phyloP scores from a whole-genome alignment of 2,888 invertebrate species.

The Thera obeliscata region DNA sequence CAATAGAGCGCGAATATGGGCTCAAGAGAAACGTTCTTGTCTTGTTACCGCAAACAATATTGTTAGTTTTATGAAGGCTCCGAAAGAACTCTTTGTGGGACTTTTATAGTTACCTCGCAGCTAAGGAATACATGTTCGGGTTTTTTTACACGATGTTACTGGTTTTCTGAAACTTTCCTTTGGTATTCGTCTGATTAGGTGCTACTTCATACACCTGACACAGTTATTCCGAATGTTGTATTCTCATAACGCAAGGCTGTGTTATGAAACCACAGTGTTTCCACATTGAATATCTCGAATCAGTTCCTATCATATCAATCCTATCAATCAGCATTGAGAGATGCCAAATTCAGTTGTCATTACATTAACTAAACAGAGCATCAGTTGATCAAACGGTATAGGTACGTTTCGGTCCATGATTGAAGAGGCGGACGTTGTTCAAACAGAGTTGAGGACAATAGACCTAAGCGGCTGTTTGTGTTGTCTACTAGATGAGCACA shows the following conservation, averaged over 20 bases:
- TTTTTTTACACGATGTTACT: constrained; percentile 31
- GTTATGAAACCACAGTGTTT: neutral
- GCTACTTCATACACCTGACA: neutral
- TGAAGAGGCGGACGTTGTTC: constrained; percentile 64
- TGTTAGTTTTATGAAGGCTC: constrained; percentile 81
- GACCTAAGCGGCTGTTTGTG: constrained; percentile 66
- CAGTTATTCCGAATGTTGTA: neutral
- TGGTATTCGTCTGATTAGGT: neutral
- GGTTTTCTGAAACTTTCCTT: constrained; percentile 13
- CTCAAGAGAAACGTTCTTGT: constrained; percentile 75
- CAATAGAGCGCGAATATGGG: constrained; percentile 78
- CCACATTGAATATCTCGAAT: neutral
- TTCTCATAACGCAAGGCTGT: neutral
- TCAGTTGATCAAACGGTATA: constrained; percentile 58
- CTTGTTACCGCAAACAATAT: constrained; percentile 81
- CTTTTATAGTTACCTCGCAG: constrained; percentile 53
- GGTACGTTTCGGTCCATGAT: constrained; percentile 55
- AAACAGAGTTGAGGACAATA: constrained; percentile 73
- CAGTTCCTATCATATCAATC: neutral
- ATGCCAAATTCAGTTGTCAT: constrained; percentile 44
- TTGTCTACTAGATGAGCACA: constrained; percentile 55
- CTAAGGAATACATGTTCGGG: constrained; percentile 22
- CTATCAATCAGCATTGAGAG: constrained; percentile 15
- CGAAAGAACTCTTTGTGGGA: constrained; percentile 71
- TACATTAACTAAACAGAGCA: constrained; percentile 55